Evolutionary conservation across 2,113 vertebrate genomes (phyloP), one percentile per base, ranked within the genome.

Genomic region (Pelodiscus sinensis): DNA sequence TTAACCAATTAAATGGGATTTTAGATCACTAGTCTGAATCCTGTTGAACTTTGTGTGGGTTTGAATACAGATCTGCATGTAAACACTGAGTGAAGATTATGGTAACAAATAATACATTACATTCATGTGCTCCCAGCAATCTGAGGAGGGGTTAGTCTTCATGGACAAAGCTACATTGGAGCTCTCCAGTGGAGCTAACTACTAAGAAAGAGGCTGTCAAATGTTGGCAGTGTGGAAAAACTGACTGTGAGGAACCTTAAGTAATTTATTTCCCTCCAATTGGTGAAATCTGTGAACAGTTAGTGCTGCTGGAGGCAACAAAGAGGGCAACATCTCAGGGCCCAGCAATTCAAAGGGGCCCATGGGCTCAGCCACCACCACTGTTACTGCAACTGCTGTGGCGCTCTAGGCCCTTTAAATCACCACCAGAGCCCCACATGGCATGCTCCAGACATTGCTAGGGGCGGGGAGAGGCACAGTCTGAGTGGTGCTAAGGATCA

Each of bases 211-310:
- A 55, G 65, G 55, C 50, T 52, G 68, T 57, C 38, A 92, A 29
- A 35, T n/a, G 13, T 31, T 14, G 57, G 27, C 51, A 57, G 2
- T 8, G 11, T 29, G 57, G 86, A 85, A 81, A 35, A 25, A 24
- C 6, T 77, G 1, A 0, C 1, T 31, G 18, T 0, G 0, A 89
- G 71, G 8, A 88, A 79, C 9, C n/a, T 44, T 58, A 60, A 57
- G 13, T 24, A 56, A 13, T 31, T 10, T 12, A 55, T 50, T 44
- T 77, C 12, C 24, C 68, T 7, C 38, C 21, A 50, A 14, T 22
- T 27, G 13, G 35, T 77, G 73, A 77, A 50, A 50, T 77, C 73
- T 77, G 73, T 50, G 22, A 22, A 50, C 38, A 15, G 24, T 8
- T 7, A 50, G 11, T 15, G 38, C 24, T 77, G 73, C 24, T 50